phyloP scores from a whole-genome alignment of 2,797 vertebrate species.

The Scleropages formosus region DNA sequence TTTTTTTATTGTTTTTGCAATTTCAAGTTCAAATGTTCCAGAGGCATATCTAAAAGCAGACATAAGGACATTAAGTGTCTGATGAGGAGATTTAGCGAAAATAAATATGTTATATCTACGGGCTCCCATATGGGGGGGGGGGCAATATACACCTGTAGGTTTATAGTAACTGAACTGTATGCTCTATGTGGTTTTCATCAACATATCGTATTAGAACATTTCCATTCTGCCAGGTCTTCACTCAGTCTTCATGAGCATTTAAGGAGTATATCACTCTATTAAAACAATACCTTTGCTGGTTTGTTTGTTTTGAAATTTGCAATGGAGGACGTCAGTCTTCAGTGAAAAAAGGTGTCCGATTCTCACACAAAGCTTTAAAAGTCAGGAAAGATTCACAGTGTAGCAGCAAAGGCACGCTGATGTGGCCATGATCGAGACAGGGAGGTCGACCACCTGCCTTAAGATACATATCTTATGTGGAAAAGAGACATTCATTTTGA shows the following conservation, averaged over 20 bases:
- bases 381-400: background rate
- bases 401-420: background rate
- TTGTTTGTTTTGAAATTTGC: background rate
- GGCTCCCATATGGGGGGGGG: no score
- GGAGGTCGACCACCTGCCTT: background rate
- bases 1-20: no score
- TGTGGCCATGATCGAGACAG: background rate
- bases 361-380: background rate
- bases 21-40: no score
- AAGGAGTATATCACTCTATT: background rate
- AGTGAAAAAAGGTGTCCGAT: background rate
- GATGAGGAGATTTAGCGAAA: no score
- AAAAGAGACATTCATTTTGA: background rate
- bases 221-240: no score
- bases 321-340: background rate
- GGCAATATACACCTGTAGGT: no score
- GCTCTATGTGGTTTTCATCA: no score
- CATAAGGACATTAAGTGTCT: no score
- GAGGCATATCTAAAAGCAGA: no score
- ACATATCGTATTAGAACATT: no score
- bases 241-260: constrained; percentile 4
- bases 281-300: background rate
- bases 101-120: no score
- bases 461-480: background rate
- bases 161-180: no score